Evolutionary conservation across 2,113 vertebrate species (phyloP).

Genomic region (Corythaixoides concolor): DNA sequence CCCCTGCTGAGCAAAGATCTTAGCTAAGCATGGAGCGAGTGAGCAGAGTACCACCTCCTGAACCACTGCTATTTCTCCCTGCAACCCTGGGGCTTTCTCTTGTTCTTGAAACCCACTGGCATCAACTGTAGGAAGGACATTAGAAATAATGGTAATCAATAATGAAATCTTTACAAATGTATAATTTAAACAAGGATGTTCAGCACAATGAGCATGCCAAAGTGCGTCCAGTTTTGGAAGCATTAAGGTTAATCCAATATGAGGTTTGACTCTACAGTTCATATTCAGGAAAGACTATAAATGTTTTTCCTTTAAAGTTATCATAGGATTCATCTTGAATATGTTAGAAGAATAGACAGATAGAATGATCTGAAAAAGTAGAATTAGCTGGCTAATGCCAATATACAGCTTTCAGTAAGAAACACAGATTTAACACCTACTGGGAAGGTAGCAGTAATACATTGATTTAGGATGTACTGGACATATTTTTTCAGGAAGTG

Average conservation of each 20-base stretch:
- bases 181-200: background rate
- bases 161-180: background rate
- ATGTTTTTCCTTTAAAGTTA: background rate
- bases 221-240: background rate
- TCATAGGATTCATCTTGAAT: background rate
- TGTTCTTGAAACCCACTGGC: background rate
- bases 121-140: background rate
- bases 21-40: background rate
- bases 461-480: background rate
- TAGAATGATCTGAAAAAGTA: background rate
- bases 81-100: background rate
- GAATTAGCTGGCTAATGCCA: background rate
- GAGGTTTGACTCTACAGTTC: background rate
- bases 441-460: background rate
- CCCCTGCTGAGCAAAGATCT: background rate
- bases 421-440: background rate
- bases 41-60: background rate
- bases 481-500: background rate
- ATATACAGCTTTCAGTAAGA: background rate
- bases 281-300: background rate
- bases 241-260: background rate
- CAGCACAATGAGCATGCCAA: background rate
- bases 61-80: background rate
- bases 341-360: background rate
- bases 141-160: background rate